Evolutionary conservation across 2,888 invertebrate species (phyloP).

Genomic region (Erpobdella octoculata): DNA sequence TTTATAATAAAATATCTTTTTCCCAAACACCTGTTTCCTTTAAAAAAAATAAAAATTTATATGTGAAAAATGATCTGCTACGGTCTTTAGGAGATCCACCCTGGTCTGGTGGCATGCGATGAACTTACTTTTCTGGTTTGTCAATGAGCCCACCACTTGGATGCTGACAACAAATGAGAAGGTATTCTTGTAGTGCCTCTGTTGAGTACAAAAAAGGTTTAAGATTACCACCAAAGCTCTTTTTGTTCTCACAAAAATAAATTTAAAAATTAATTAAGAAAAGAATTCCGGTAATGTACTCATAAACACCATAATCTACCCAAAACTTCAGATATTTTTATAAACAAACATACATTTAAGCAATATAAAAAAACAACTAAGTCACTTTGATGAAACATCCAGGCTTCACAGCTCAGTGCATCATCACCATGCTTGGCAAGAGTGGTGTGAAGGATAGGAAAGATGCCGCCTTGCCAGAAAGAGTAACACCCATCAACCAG

Average conservation of each 20-base stretch:
- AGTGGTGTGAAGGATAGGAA: slow-evolving; percentile 69
- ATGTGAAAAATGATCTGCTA: background rate
- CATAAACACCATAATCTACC: background rate
- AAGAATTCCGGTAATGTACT: background rate
- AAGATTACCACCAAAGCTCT: background rate
- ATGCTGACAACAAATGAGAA: slow-evolving; percentile 81
- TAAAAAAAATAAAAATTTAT: background rate
- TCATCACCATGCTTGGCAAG: slow-evolving; percentile 32
- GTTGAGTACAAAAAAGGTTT: no score
- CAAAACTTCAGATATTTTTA: background rate
- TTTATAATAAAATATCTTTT: no score
- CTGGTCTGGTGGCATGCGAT: no score
- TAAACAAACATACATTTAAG: background rate
- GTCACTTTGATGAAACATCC: slow-evolving; percentile 26
- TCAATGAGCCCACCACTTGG: slow-evolving; percentile 80
- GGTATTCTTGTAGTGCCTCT: slow-evolving; percentile 78
- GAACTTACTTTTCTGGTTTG: slow-evolving; percentile 85
- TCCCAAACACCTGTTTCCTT: no score
- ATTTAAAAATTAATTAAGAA: background rate
- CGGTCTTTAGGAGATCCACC: no score
- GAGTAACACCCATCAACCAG: slow-evolving; percentile 97
- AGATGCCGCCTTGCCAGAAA: slow-evolving; percentile 93
- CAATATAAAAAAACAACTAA: slow-evolving; percentile 1
- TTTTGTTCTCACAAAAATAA: background rate
- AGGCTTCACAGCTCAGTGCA: slow-evolving; percentile 13